Evolutionary conservation across 2,113 vertebrate genomes (phyloP), one percentile per base, ranked within the genome.

Genomic region (Forbesichthys papilliferus): DNA sequence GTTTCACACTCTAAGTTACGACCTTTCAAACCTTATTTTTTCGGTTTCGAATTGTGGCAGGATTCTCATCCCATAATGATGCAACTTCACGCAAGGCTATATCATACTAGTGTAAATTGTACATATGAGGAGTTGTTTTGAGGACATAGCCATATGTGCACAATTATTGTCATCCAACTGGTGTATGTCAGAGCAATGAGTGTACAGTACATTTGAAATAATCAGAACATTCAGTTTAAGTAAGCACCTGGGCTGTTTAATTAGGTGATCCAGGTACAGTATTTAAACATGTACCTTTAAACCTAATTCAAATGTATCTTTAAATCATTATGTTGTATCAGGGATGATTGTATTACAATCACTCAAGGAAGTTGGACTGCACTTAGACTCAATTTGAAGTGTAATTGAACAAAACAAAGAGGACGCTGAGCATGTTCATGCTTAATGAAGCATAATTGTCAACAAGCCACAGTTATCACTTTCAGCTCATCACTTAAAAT

Each of bases 71-170:
- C 16, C 16, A 16, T 16, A 16, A 16, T 16, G 16, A 72, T 33
- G 56, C 20, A 27, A 27, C 27, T 27, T 27, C 27, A 27, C 27
- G 2, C 27, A 56, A 14, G 3, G 42, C 13, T 67, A 27, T 27
- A 27, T 27, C 27, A 27, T 27, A 63, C 13, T 54, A 3, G 51
- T 47, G 20, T 49, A 36, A 46, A 71, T 77, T 56, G 58, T 56
- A 3, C 55, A 61, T 73, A 60, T 65, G 13, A 3, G 0, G 14
- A 8, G 10, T 59, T 13, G 52, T 13, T 48, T 33, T 46, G 3
- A 57, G 42, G 59, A 65, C 58, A n/a, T 42, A 42, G 27, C 36
- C 7, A 8, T 74, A 70, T 77, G 11, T 47, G 76, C 57, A 55
- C 60, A 27, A 27, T 27, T 27, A 49, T 63, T 68, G 49, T 53